Evolutionary conservation across 2,888 invertebrate genomes (phyloP).

Genomic region (Mythimna vitellina): DNA sequence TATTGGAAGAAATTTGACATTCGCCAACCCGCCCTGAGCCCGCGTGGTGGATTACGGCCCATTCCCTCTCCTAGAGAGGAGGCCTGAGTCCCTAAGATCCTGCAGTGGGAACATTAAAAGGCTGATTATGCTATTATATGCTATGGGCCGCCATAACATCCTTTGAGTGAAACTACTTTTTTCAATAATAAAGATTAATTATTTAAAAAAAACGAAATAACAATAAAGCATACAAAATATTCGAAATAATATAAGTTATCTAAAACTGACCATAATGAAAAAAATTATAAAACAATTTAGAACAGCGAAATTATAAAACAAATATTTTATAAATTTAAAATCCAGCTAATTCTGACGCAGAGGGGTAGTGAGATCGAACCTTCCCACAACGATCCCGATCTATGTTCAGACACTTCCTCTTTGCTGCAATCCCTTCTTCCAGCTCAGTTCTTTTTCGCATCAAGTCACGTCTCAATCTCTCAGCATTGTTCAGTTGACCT

Average conservation of each 20-base stretch:
- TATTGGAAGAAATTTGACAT: too few species aligned
- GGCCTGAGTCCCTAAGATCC: too few species aligned
- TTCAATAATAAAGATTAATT: not conserved
- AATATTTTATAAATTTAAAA: conserved; percentile 68
- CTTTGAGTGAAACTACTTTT: too few species aligned
- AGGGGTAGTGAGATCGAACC: conserved; percentile 93
- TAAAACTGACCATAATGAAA: not conserved
- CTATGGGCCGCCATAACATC: too few species aligned
- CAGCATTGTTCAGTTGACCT: conserved; percentile 92
- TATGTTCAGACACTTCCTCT: conserved; percentile 93
- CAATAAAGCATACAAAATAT: conserved; percentile 4
- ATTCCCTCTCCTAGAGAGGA: too few species aligned
- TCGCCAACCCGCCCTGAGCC: too few species aligned
- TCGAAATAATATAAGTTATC: not conserved
- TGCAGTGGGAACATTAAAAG: too few species aligned
- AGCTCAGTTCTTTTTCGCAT: conserved; percentile 90
- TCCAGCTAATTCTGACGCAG: conserved; percentile 92
- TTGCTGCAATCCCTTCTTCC: conserved; percentile 93
- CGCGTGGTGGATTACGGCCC: too few species aligned
- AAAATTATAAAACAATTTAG: not conserved
- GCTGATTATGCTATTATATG: too few species aligned
- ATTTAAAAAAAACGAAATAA: not conserved
- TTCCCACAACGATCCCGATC: conserved; percentile 92
- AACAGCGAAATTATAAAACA: not conserved
- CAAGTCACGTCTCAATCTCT: conserved; percentile 88